Evolutionary conservation across 2,888 invertebrate species (phyloP).

Genomic region (Hypomecis atomaria): DNA sequence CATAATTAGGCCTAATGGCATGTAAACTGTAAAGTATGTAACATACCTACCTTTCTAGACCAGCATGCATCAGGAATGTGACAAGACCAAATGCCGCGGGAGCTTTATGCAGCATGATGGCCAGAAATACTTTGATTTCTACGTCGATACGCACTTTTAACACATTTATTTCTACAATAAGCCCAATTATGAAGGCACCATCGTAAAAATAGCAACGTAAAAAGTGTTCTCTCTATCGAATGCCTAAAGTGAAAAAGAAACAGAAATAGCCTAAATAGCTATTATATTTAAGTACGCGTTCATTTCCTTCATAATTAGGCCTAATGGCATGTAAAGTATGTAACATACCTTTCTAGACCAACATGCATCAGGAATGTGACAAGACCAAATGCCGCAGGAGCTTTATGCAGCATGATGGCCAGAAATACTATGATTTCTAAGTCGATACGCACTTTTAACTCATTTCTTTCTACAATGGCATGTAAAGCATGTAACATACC

Average conservation of each 20-base stretch:
- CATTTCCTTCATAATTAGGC: no score
- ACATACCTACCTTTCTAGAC: constrained; percentile 91
- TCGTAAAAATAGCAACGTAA: no score
- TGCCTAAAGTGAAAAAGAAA: no score
- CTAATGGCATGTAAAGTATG: constrained; percentile 94
- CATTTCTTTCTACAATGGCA: constrained; percentile 85
- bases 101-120: neutral
- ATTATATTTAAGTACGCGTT: no score
- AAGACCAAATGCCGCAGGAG: neutral
- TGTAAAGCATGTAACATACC: constrained; percentile 82
- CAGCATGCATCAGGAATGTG: constrained; percentile 90
- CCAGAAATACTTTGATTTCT: neutral
- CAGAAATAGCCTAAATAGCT: no score
- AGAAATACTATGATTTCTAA: neutral
- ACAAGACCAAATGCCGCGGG: neutral
- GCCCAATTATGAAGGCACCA: no score
- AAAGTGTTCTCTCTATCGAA: no score
- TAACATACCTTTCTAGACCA: constrained; percentile 88
- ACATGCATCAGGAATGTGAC: constrained; percentile 89
- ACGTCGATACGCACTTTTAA: constrained; percentile 90
- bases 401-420: neutral
- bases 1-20: no score
- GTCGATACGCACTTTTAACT: constrained; percentile 92
- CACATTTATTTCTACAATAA: constrained; percentile 68
- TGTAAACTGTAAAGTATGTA: no score